Evolutionary conservation across 2,888 invertebrate species (phyloP).

Genomic region (Rosalia funebris): DNA sequence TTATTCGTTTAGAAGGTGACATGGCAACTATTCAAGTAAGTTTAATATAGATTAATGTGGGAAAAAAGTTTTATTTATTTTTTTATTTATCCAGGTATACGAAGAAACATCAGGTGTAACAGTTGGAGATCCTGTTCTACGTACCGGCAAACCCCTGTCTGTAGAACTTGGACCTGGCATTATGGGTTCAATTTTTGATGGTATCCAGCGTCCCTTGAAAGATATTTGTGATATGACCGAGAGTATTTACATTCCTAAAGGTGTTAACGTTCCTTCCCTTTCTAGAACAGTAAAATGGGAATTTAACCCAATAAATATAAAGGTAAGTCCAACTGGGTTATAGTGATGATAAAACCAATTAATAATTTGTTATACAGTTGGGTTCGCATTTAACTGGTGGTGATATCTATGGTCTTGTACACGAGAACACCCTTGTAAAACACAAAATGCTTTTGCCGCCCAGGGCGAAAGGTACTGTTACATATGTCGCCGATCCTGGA

Average conservation of each 20-base stretch:
- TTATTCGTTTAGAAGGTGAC: constrained; percentile 99
- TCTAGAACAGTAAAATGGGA: constrained; percentile 89
- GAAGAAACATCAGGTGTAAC: constrained; percentile 98
- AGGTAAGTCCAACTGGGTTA: no score
- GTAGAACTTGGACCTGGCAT: constrained; percentile 99
- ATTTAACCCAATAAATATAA: constrained; percentile 85
- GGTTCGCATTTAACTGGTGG: constrained; percentile 99
- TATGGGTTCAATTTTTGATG: constrained; percentile 99
- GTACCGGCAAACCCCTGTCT: constrained; percentile 98
- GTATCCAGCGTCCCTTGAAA: constrained; percentile 98
- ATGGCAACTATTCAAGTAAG: constrained; percentile 99
- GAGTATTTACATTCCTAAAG: constrained; percentile 99
- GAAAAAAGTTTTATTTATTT: background rate
- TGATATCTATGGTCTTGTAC: constrained; percentile 94
- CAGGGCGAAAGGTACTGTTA: constrained; percentile 94
- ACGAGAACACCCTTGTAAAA: constrained; percentile 97
- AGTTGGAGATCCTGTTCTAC: constrained; percentile 97
- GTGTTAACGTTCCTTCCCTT: constrained; percentile 93
- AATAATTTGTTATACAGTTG: constrained; percentile 66
- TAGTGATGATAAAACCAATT: no score
- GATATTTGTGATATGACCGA: constrained; percentile 93
- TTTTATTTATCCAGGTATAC: constrained; percentile 79
- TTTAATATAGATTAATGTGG: background rate
- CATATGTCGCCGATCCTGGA: constrained; percentile 92
- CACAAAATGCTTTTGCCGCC: constrained; percentile 97